These are phyloP conservation scores for Neodiprion fabricii DNA, from an alignment of 1,140 invertebrate species.

Conservation along the genomic window DNA sequence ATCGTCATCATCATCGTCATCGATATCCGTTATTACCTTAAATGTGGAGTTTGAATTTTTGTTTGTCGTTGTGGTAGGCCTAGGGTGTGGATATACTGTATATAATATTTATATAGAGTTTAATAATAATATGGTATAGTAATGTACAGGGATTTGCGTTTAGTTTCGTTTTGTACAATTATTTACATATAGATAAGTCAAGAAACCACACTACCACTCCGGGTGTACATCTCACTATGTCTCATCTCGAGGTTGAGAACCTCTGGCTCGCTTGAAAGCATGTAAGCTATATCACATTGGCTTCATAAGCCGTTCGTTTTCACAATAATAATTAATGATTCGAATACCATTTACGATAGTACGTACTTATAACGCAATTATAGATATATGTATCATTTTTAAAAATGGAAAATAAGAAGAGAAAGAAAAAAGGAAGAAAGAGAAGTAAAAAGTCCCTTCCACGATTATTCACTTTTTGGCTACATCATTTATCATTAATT, in stretches of 20 bases:
- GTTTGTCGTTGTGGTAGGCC: constrained; percentile 20
- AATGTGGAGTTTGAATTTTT: constrained; percentile 29
- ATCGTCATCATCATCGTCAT: too few species aligned
- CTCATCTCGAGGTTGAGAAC: constrained; percentile 25
- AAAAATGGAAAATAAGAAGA: neutral
- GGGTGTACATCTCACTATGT: constrained; percentile 23
- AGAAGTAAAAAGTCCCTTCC: neutral
- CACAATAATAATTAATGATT: constrained; percentile 38
- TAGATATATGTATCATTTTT: neutral
- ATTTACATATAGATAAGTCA: constrained; percentile 50
- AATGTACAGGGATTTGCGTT: constrained; percentile 50
- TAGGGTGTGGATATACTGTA: constrained; percentile 30
- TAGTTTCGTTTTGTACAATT: constrained; percentile 49
- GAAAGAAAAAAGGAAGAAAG: neutral
- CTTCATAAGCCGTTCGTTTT: constrained; percentile 57
- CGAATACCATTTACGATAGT: constrained; percentile 17
- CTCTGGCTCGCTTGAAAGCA: constrained; percentile 36
- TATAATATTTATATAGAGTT: constrained; percentile 30
- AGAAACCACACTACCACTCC: constrained; percentile 43
- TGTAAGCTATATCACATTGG: constrained; percentile 64
- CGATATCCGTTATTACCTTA: neutral
- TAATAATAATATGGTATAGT: constrained; percentile 50
- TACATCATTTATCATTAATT: constrained; percentile 16
- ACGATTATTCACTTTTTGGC: constrained; percentile 4
- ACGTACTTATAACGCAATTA: neutral